Base-by-base conservation (phyloP, 2,113 vertebrate species). In the Sardina pilchardus region DNA sequence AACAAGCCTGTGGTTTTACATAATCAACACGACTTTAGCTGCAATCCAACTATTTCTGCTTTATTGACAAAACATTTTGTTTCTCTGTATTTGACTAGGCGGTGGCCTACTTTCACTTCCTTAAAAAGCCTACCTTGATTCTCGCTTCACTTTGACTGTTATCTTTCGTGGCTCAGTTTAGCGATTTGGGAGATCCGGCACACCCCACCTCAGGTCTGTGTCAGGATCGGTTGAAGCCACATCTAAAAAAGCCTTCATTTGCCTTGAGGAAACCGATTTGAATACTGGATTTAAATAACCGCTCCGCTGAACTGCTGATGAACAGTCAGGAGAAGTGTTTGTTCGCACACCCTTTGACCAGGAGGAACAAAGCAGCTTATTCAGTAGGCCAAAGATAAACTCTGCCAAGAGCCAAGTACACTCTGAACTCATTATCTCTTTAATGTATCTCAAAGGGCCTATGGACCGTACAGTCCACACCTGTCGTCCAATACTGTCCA, bases 191-290 rank as follows among this genome's bases (percentile, higher is more conserved):
- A 43, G 81, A 53, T 56, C 88, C 30, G 3, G 14, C n/a, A 78
- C 83, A 84, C 56, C 39, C 12, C 26, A 30, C 56, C 39, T 30
- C 26, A 30, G 6, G 30, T 36, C 34, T 78, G 34, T 78, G 12
- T 36, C 71, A 78, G 71, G 71, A 78, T 78, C 26, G 39, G 71
- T 42, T 14, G 71, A 17, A 78, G 1, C 3, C 12, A 34, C 12
- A 78, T 78, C 26, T 36, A 16, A 71, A 78, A 78, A 53, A n/a
- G n/a, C 14, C 26, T 82, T 89, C 78, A 91, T 94, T 93, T 93
- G 90, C 90, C 88, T 91, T 83, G 87, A 85, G 85, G 75, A 56
- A 59, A 85, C 81, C 16, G 30, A 86, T 87, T 88, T 89, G 67
- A 90, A 84, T 85, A 21, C 44, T 10, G 81, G 47, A 87, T 91